phyloP scores from a whole-genome alignment of 2,888 invertebrate genomes.

The Metalampra italica region DNA sequence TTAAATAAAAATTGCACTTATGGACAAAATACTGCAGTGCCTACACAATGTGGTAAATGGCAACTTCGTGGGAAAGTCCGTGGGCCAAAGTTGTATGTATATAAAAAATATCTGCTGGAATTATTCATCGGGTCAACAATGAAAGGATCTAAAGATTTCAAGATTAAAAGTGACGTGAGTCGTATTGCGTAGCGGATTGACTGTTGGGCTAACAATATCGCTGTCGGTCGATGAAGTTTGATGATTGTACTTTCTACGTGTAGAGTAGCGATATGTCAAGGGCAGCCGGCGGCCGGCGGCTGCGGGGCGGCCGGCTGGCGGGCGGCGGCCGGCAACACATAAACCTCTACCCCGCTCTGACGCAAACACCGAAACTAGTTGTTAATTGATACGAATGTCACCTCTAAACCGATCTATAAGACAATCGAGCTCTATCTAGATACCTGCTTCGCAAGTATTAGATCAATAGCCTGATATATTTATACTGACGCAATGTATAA shows the following conservation, averaged over 20 bases:
- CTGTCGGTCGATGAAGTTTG: slow-evolving; percentile 28
- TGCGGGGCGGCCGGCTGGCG: slow-evolving; percentile 13
- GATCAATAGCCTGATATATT: not conserved
- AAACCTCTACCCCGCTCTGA: slow-evolving; percentile 36
- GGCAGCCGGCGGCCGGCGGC: slow-evolving; percentile 38
- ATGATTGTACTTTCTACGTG: slow-evolving; percentile 60
- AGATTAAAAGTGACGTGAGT: not conserved
- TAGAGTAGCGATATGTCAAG: slow-evolving; percentile 64
- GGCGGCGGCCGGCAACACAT: slow-evolving; percentile 45
- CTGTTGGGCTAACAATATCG: slow-evolving; percentile 22
- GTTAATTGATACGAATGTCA: slow-evolving; percentile 11
- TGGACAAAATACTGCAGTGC: not conserved
- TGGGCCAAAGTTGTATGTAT: not conserved
- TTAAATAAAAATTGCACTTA: too few relatives aligned
- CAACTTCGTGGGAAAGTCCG: slow-evolving; percentile 2
- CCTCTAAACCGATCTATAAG: slow-evolving; percentile 7
- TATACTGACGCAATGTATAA: slow-evolving; percentile 27
- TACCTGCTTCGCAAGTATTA: not conserved
- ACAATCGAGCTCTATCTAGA: not conserved
- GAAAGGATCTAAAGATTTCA: not conserved
- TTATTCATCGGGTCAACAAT: not conserved
- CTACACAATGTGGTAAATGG: not conserved
- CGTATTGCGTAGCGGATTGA: slow-evolving; percentile 2
- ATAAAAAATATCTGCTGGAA: not conserved
- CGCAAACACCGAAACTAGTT: slow-evolving; percentile 32